phyloP scores from a whole-genome alignment of 2,113 vertebrate genomes.

The Indri indri region DNA sequence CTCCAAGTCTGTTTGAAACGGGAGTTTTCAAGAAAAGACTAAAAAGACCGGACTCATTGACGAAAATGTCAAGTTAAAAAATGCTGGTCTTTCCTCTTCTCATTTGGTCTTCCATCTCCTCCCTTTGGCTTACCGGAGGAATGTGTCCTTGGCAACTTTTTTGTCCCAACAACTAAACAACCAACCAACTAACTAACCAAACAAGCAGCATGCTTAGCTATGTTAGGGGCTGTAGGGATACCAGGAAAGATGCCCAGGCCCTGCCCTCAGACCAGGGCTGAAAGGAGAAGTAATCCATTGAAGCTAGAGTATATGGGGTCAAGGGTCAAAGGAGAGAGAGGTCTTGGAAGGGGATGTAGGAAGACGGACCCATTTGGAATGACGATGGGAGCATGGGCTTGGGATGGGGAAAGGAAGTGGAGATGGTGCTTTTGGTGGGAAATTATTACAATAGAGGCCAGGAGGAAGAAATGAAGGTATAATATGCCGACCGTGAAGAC shows the following conservation, averaged over 20 bases:
- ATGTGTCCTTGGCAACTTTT: background rate
- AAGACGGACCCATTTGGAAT: background rate
- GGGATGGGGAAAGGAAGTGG: background rate
- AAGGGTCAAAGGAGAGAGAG: constrained; percentile 23
- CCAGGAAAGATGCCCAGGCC: background rate
- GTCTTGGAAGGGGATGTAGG: background rate
- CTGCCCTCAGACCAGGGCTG: background rate
- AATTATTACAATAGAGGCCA: background rate
- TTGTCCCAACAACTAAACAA: background rate
- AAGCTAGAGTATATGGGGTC: background rate
- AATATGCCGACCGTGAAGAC: background rate
- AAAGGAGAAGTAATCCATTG: background rate
- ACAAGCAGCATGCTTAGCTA: background rate
- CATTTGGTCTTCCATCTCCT: background rate
- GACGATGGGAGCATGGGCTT: background rate
- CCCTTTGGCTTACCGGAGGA: background rate
- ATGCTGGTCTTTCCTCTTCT: background rate
- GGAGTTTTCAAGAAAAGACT: constrained; percentile 18
- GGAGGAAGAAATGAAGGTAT: background rate
- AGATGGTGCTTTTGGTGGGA: background rate
- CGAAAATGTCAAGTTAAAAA: constrained; percentile 11
- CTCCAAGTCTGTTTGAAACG: background rate
- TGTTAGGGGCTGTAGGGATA: background rate
- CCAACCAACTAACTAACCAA: background rate
- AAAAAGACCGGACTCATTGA: background rate